A percentile compares a stretch with the other conserved stretches of the same genome.
These are phyloP conservation scores for Recurvirostra avosetta DNA, from an alignment of 2,113 vertebrate genomes.

Conservation along the genomic window DNA sequence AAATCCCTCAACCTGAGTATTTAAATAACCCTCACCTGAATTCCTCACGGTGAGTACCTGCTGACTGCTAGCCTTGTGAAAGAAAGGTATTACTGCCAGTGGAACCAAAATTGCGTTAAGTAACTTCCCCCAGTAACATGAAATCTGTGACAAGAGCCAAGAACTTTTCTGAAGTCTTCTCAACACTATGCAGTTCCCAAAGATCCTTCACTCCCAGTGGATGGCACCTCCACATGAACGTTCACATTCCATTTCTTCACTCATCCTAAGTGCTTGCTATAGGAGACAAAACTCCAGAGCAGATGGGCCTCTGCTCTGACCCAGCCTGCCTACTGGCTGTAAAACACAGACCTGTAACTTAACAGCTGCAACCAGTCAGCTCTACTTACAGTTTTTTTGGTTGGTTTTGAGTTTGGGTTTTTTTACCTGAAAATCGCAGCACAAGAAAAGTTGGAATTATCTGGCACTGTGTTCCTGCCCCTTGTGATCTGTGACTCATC, in stretches of 20 bases:
- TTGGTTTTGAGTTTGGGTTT: neutral
- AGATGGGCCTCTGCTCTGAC: neutral
- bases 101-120: neutral
- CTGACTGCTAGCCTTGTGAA: neutral
- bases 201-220: neutral
- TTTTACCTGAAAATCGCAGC: neutral
- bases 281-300: neutral
- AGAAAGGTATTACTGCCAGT: neutral
- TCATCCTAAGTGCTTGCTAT: neutral
- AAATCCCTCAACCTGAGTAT: neutral
- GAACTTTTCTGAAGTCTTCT: neutral
- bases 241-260: neutral
- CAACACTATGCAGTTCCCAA: neutral
- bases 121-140: neutral
- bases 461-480: neutral
- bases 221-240: neutral
- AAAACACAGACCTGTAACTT: neutral
- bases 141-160: neutral
- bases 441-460: neutral
- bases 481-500: slow-evolving; percentile 35
- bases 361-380: neutral
- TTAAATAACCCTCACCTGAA: neutral
- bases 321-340: neutral
- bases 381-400: neutral
- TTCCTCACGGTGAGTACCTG: neutral